Percentiles rank a stretch among this genome's conserved stretches.
Conservation (phyloP, 2,113 vertebrate species). For the Pholis gunnellus region DNA sequence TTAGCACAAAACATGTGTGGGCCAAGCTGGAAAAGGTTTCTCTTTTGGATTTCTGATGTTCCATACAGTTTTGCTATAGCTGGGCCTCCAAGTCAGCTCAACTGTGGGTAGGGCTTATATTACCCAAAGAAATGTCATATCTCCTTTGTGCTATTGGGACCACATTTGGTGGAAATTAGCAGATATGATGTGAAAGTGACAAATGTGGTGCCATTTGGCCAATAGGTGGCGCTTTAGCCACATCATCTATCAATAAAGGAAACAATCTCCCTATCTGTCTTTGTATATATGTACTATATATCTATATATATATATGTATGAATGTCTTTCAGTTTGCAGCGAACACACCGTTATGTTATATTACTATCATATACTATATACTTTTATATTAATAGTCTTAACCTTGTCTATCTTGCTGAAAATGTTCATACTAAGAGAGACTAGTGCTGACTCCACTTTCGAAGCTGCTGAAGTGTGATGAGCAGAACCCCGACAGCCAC, state of each 20-base stretch:
- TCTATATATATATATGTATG: too few species aligned
- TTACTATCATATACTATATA: neutral
- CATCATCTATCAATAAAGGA: neutral
- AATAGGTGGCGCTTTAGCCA: too few species aligned
- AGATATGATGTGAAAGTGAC: neutral
- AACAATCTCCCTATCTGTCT: neutral
- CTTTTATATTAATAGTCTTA: slow-evolving; percentile 3
- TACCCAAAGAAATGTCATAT: neutral
- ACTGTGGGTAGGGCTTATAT: neutral
- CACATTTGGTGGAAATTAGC: neutral
- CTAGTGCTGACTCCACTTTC: slow-evolving; percentile 6
- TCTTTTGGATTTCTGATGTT: neutral
- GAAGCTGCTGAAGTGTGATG: slow-evolving; percentile 19
- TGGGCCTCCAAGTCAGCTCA: neutral
- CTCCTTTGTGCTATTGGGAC: neutral
- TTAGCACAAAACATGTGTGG: neutral
- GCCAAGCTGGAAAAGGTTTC: neutral
- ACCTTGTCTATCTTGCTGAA: neutral
- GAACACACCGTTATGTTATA: neutral
- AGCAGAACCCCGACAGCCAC: slow-evolving; percentile 14
- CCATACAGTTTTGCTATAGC: neutral
- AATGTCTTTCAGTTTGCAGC: too few species aligned
- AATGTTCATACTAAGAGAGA: neutral
- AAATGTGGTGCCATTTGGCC: neutral
- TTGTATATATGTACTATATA: neutral